These are phyloP conservation scores for Ladona fulva DNA, from an alignment of 1,140 invertebrate genomes.

Conservation along the genomic window DNA sequence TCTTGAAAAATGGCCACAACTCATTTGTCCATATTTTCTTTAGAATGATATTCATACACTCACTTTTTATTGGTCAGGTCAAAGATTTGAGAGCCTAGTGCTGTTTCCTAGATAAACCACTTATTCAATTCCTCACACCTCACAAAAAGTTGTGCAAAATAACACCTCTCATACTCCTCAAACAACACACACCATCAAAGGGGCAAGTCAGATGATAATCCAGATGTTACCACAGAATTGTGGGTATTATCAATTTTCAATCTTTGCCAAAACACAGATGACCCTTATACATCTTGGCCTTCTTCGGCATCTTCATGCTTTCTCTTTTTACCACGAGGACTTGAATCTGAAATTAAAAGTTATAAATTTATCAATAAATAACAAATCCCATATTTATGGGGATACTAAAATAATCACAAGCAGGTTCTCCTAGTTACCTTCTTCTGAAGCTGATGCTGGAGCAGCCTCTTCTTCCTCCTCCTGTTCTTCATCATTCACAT, in stretches of 20 bases:
- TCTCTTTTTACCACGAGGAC: background rate
- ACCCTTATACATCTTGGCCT: background rate
- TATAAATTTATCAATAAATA: too few species aligned
- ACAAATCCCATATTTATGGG: too few species aligned
- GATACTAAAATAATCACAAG: too few species aligned
- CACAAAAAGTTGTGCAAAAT: background rate
- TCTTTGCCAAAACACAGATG: background rate
- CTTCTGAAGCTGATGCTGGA: background rate
- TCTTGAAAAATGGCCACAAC: background rate
- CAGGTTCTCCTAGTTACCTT: background rate
- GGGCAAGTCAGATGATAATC: background rate
- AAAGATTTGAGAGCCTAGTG: background rate
- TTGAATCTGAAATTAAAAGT: background rate
- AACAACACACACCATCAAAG: background rate
- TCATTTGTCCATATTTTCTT: background rate
- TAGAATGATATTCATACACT: slow-evolving; percentile 7
- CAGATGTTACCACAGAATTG: background rate
- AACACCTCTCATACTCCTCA: background rate
- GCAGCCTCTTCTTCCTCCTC: background rate
- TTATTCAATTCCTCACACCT: background rate
- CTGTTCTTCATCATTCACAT: background rate
- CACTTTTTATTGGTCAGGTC: slow-evolving; percentile 5
- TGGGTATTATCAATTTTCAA: background rate
- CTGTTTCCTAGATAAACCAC: background rate
- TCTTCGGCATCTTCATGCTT: slow-evolving; percentile 4